These are phyloP conservation scores for Barbus barbus DNA, from an alignment of 2,113 vertebrate genomes.

Conservation along the genomic window DNA sequence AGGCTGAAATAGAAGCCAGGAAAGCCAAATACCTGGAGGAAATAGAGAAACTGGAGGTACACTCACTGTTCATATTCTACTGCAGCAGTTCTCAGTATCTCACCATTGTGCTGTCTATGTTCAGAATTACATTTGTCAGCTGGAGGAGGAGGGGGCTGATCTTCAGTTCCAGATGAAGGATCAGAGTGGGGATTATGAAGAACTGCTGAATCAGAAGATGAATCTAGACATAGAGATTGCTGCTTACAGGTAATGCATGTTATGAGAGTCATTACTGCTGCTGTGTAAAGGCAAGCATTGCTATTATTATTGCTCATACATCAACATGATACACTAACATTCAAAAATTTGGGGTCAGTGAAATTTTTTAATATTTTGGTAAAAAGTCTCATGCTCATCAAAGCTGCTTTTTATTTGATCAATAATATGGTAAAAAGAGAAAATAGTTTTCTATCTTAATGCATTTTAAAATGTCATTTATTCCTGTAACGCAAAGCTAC, in stretches of 20 bases:
- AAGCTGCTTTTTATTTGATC: neutral
- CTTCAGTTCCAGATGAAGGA: constrained; percentile 69
- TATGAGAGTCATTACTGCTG: neutral
- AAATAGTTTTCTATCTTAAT: neutral
- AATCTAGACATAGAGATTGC: constrained; percentile 75
- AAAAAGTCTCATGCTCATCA: neutral
- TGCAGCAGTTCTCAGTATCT: constrained; percentile 6
- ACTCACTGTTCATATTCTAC: neutral
- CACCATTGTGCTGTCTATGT: constrained; percentile 33
- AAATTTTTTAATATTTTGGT: neutral
- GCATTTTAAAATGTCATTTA: neutral
- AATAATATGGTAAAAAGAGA: neutral
- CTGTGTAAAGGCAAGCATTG: neutral
- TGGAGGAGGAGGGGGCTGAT: constrained; percentile 63
- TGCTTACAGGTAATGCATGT: constrained; percentile 72
- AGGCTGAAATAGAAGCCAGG: constrained; percentile 67
- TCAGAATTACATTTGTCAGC: constrained; percentile 53
- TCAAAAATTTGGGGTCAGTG: neutral
- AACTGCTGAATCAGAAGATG: constrained; percentile 75
- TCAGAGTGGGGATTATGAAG: constrained; percentile 69
- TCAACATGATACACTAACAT: neutral
- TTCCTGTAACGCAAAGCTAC: neutral
- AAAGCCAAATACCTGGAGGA: constrained; percentile 61
- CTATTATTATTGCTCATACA: neutral
- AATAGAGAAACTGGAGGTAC: constrained; percentile 71